A percentile compares a stretch with the other conserved stretches of the same genome.
These are phyloP conservation scores for Pantherophis alleghaniensis DNA, from an alignment of 2,797 vertebrate species.

Conservation along the genomic window DNA sequence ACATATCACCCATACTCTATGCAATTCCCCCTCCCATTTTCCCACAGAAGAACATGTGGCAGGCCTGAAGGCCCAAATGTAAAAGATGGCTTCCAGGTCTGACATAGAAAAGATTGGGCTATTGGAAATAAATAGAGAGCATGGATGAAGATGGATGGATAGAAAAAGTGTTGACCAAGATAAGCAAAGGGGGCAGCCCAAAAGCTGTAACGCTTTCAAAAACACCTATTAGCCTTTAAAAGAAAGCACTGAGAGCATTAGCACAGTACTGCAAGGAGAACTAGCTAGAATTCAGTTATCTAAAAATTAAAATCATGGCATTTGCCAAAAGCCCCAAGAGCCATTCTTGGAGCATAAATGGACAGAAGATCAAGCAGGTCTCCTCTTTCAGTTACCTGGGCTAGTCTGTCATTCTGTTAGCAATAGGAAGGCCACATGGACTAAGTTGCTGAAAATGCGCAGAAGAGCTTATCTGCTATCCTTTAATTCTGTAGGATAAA, in stretches of 20 bases:
- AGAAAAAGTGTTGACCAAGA: not conserved
- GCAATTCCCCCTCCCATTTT: too few species aligned
- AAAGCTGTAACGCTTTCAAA: not conserved
- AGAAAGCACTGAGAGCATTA: not conserved
- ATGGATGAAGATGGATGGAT: not conserved
- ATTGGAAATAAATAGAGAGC: not conserved
- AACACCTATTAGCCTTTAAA: not conserved
- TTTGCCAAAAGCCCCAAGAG: not conserved
- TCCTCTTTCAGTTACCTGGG: not conserved
- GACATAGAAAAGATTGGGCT: not conserved
- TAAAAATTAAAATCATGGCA: not conserved
- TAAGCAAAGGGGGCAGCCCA: not conserved
- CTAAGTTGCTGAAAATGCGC: not conserved
- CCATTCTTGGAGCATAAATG: not conserved
- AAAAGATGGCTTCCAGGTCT: too few species aligned
- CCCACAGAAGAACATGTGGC: too few species aligned
- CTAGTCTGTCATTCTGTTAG: not conserved
- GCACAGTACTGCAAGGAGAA: not conserved
- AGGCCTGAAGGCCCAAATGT: too few species aligned
- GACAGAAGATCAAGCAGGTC: not conserved
- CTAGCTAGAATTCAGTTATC: not conserved
- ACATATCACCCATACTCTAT: too few species aligned
- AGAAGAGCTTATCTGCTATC: not conserved
- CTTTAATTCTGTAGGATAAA: not conserved
- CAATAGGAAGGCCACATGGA: not conserved